phyloP scores from a whole-genome alignment of 2,113 vertebrate species.

The Neopipo cinnamomea region DNA sequence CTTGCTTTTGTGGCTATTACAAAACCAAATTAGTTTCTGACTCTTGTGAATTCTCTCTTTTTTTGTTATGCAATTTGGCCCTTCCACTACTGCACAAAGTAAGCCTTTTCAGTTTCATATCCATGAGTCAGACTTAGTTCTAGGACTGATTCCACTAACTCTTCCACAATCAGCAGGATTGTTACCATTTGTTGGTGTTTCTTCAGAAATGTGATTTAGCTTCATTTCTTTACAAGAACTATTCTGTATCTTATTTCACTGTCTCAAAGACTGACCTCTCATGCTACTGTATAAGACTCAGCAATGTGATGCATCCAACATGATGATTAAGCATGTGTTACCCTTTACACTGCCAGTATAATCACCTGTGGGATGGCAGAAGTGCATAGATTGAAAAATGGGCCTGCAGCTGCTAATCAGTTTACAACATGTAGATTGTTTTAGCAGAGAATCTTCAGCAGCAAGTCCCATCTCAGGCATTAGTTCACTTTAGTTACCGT shows the following conservation, averaged over 20 bases:
- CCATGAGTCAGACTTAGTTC: conserved; percentile 44
- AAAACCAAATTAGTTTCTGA: conserved; percentile 45
- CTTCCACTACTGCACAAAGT: conserved; percentile 37
- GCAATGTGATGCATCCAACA: not conserved
- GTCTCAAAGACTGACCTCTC: not conserved
- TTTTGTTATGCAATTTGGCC: conserved; percentile 46
- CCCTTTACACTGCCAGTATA: not conserved
- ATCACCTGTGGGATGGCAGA: not conserved
- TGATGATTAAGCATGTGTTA: not conserved
- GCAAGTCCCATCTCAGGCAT: not conserved
- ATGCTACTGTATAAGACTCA: not conserved
- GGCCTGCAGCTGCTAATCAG: not conserved
- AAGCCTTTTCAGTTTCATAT: conserved; percentile 46
- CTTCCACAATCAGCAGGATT: not conserved
- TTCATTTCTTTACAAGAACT: conserved; percentile 49
- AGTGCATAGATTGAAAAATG: not conserved
- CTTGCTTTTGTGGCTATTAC: conserved; percentile 32
- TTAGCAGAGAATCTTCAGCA: not conserved
- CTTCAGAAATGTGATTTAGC: conserved; percentile 29
- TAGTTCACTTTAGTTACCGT: not conserved
- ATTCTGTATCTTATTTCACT: not conserved
- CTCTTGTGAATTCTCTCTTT: conserved; percentile 32
- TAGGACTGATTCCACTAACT: conserved; percentile 25
- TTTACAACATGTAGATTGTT: not conserved
- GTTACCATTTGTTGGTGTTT: conserved; percentile 1